phyloP scores from a whole-genome alignment of 1,140 invertebrate species.

The Drosophila arizonae region DNA sequence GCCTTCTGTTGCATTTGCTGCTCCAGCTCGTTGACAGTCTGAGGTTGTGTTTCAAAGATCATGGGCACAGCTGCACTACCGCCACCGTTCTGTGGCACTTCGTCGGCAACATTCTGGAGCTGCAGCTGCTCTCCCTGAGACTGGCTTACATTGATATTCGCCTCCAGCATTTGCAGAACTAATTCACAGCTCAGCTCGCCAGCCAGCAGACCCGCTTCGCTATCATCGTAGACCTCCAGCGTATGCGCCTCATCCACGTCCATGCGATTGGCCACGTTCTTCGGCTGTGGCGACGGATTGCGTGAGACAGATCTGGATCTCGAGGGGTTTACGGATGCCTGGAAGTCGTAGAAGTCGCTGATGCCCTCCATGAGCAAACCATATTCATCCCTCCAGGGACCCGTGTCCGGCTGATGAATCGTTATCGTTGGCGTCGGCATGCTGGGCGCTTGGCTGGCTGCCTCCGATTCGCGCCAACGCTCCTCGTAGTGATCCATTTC shows the following conservation, averaged over 20 bases:
- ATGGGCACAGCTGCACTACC: slow-evolving; percentile 35
- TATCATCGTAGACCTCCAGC: slow-evolving; percentile 72
- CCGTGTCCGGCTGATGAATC: slow-evolving; percentile 62
- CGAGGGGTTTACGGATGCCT: slow-evolving; percentile 72
- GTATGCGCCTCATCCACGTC: slow-evolving; percentile 40
- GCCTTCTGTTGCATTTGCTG: slow-evolving; percentile 62
- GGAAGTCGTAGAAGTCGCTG: slow-evolving; percentile 81
- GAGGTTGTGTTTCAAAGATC: slow-evolving; percentile 62
- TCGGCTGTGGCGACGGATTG: slow-evolving; percentile 64
- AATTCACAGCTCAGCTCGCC: slow-evolving; percentile 64
- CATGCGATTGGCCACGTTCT: slow-evolving; percentile 64
- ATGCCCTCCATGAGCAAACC: slow-evolving; percentile 75
- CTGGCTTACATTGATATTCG: slow-evolving; percentile 40
- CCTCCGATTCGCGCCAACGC: slow-evolving; percentile 61
- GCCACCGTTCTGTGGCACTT: slow-evolving; percentile 42
- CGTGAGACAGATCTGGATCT: slow-evolving; percentile 67
- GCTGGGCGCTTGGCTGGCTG: slow-evolving; percentile 5
- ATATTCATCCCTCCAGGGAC: slow-evolving; percentile 72
- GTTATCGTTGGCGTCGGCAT: slow-evolving; percentile 54
- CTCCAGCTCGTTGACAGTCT: slow-evolving; percentile 57
- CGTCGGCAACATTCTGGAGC: slow-evolving; percentile 60
- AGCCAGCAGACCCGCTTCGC: slow-evolving; percentile 17
- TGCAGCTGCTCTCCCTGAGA: slow-evolving; percentile 8
- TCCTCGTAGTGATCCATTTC: slow-evolving; percentile 79
- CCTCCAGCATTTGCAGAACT: slow-evolving; percentile 59